A percentile compares a stretch with the other conserved stretches of the same genome.
phyloP scores from a whole-genome alignment of 2,797 vertebrate species.

The Fundulus diaphanus region DNA sequence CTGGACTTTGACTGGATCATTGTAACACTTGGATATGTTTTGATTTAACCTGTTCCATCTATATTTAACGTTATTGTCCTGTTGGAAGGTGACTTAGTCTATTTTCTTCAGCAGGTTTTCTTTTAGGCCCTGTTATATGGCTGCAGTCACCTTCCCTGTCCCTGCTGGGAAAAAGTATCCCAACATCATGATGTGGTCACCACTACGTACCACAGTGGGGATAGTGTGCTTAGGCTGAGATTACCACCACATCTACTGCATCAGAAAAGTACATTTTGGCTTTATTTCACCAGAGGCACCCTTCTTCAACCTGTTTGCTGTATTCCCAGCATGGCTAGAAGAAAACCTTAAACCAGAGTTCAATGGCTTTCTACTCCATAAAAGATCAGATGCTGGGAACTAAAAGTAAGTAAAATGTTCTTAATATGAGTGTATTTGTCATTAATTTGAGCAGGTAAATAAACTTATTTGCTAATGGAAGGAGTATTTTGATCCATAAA shows the following conservation, averaged over 20 bases:
- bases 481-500: too few relatives aligned
- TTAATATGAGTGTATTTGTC: too few relatives aligned
- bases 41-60: background rate
- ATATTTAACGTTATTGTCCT: background rate
- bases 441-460: too few relatives aligned
- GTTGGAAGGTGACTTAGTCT: background rate
- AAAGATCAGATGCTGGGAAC: background rate
- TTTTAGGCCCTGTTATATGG: background rate
- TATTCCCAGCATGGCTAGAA: background rate
- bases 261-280: background rate
- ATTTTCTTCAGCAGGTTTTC: background rate
- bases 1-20: background rate
- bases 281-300: background rate
- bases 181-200: background rate
- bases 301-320: background rate
- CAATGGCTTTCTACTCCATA: background rate
- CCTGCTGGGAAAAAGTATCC: background rate
- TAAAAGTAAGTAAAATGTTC: too few relatives aligned
- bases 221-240: background rate
- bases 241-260: background rate
- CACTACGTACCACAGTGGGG: background rate
- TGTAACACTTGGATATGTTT: background rate
- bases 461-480: too few relatives aligned
- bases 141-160: background rate
- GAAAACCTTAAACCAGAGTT: background rate